Evolutionary conservation across 2,113 vertebrate species (phyloP).

Genomic region (Pantherophis guttatus): DNA sequence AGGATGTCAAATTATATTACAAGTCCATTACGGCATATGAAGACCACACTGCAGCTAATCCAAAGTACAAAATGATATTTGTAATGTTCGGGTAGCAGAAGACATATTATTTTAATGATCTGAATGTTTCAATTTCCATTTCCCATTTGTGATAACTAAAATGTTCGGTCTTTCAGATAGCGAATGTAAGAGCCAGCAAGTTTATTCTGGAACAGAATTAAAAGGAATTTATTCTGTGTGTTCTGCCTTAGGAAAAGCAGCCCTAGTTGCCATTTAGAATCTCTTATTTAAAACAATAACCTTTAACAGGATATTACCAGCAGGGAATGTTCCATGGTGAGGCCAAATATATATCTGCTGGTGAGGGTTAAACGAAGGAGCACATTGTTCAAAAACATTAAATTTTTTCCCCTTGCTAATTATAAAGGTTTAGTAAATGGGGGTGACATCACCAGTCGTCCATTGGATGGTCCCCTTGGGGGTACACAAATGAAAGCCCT

Average conservation of each 20-base stretch:
- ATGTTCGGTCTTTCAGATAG: neutral
- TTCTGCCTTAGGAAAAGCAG: slow-evolving; percentile 47
- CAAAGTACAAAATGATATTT: neutral
- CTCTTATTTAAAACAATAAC: slow-evolving; percentile 1
- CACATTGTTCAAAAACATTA: slow-evolving; percentile 1
- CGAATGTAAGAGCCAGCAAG: neutral
- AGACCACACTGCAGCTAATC: neutral
- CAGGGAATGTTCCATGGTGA: slow-evolving; percentile 39
- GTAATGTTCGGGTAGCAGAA: neutral
- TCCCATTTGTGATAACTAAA: neutral
- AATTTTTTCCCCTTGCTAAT: slow-evolving; percentile 25
- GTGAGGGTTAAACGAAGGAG: slow-evolving; percentile 33
- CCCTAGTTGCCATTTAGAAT: slow-evolving; percentile 16
- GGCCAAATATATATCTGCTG: slow-evolving; percentile 35
- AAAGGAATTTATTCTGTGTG: slow-evolving; percentile 43
- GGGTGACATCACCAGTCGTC: slow-evolving; percentile 63
- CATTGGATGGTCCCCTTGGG: slow-evolving; percentile 47
- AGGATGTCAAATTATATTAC: neutral
- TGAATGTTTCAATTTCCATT: neutral
- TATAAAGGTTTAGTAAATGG: slow-evolving; percentile 57
- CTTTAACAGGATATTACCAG: slow-evolving; percentile 56
- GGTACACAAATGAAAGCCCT: slow-evolving; percentile 55
- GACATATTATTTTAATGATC: neutral
- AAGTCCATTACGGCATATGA: neutral
- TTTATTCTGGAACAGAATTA: neutral